Evolutionary conservation across 2,113 vertebrate genomes (phyloP).

Genomic region (Rhombomys opimus): DNA sequence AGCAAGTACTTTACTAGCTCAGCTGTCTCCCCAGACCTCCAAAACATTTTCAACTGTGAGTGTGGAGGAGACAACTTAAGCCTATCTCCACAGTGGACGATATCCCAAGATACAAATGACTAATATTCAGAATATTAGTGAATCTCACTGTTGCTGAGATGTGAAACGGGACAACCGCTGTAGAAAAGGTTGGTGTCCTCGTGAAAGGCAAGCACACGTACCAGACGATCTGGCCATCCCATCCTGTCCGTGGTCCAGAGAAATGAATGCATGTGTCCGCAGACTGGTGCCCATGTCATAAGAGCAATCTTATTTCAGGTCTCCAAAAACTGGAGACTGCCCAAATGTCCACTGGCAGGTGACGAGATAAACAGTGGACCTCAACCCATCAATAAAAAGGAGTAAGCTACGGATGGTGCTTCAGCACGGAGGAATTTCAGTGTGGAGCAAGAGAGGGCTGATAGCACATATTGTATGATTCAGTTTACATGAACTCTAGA

Average conservation of each 20-base stretch:
- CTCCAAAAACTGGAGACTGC: neutral
- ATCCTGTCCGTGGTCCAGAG: neutral
- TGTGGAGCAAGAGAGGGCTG: neutral
- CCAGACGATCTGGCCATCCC: neutral
- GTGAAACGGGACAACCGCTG: neutral
- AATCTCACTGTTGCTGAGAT: neutral
- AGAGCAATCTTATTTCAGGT: constrained; percentile 21
- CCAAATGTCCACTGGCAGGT: neutral
- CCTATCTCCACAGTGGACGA: neutral
- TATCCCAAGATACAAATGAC: neutral
- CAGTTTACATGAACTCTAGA: constrained; percentile 5
- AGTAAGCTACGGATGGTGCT: neutral
- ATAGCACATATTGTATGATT: neutral
- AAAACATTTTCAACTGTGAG: neutral
- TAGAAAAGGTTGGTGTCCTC: neutral
- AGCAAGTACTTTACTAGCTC: no score
- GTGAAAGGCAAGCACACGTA: neutral
- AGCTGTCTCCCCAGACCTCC: neutral
- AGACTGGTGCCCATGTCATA: neutral
- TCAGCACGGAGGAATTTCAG: neutral
- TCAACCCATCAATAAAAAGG: neutral
- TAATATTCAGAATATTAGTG: neutral
- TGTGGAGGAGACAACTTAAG: neutral
- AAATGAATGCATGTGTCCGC: neutral
- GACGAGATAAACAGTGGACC: neutral